A percentile compares a stretch with the other conserved stretches of the same genome.
phyloP scores from a whole-genome alignment of 2,113 vertebrate genomes.

The Ursus arctos region DNA sequence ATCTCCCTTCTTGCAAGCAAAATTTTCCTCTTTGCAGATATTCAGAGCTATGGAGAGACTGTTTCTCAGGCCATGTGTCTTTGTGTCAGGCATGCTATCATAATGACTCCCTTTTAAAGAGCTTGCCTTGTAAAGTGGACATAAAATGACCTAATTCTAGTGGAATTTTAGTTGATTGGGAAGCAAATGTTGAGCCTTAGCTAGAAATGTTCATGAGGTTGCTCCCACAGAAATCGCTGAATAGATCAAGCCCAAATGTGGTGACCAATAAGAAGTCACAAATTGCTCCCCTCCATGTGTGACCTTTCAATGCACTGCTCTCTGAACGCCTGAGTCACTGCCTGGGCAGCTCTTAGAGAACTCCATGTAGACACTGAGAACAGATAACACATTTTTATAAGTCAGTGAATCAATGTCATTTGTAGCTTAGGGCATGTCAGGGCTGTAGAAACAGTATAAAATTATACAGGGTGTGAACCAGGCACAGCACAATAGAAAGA shows the following conservation, averaged over 20 bases:
- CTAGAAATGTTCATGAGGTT: not conserved
- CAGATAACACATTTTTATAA: slow-evolving; percentile 49
- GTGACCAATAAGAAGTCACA: not conserved
- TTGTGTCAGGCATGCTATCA: not conserved
- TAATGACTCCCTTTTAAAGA: not conserved
- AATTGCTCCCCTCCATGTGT: not conserved
- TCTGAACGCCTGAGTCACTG: slow-evolving; percentile 51
- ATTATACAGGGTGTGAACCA: slow-evolving; percentile 66
- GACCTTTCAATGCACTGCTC: slow-evolving; percentile 29
- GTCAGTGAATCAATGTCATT: slow-evolving; percentile 60
- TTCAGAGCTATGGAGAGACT: not conserved
- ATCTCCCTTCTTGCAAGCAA: not conserved
- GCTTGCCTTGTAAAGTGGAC: not conserved
- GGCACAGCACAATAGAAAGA: slow-evolving; percentile 69
- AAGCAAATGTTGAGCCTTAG: not conserved
- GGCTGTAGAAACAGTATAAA: slow-evolving; percentile 35
- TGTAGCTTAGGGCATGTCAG: slow-evolving; percentile 58
- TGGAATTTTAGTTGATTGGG: not conserved
- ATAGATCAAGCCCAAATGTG: not conserved
- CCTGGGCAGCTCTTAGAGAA: not conserved
- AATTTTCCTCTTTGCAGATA: not conserved
- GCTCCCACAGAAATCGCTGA: not conserved
- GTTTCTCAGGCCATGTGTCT: not conserved
- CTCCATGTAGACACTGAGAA: not conserved
- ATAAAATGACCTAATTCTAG: not conserved